Evolutionary conservation across 2,797 vertebrate genomes (phyloP), one percentile per base, ranked within the genome.

Genomic region (Karalla daura): DNA sequence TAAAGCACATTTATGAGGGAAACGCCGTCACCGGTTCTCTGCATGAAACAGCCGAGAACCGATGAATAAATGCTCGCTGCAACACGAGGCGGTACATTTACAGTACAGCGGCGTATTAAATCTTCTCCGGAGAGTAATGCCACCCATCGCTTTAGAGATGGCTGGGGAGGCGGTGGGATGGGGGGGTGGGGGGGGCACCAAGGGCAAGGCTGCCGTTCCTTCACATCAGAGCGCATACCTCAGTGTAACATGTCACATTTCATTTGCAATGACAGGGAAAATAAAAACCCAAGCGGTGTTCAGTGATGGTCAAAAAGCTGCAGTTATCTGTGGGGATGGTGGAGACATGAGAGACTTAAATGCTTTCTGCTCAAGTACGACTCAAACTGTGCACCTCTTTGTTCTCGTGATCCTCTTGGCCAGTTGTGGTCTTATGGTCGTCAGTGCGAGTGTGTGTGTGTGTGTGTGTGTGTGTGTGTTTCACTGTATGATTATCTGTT

Each of bases 401-500:
- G 63, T 91, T 82, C 58, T 75, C 86, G 91, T 90, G 87, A 92
- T 94, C 86, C 86, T 93, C 91, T n/a, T n/a, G 84, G 93, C 94
- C 91, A 91, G 93, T 92, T 94, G 94, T 94, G 94, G 94, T 92
- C 90, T 92, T 89, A 94, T 94, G 95, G 95, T 93, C 89, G 93
- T 89, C 93, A 93, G 94, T 89, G 94, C 93, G 93, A 92, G 90
- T 91, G 94, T 94, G 93, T 93, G 80, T 83, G 90, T 89, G 90
- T 84, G 91, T 91, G 94, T 94, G 95, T 96, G 95, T n/a, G n/a
- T n/a, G n/a, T n/a, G 94, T 94, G 93, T 93, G 80, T 83, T 90
- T 89, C 90, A 84, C 91, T 91, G 94, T 94, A 95, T 96, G 95
- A 96, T 96, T 96, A 97, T 96, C 95, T 95, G 95, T 95, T 97